phyloP scores from a whole-genome alignment of 2,888 invertebrate species.

The Drosophila mettleri region DNA sequence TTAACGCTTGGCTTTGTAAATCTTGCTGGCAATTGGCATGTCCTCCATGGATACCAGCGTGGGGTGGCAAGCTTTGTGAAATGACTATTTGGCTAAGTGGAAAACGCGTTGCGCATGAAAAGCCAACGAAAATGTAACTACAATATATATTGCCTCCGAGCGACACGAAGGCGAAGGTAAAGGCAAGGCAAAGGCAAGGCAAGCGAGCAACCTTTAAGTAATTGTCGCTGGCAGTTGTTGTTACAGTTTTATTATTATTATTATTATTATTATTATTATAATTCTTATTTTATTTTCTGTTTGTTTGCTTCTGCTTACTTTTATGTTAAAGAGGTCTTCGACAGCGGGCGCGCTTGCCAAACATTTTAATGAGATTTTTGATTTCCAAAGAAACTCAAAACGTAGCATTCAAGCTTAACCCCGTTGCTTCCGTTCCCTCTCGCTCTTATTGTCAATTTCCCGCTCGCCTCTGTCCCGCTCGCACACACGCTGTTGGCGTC shows the following conservation, averaged over 20 bases:
- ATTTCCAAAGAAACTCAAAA: conserved; percentile 61
- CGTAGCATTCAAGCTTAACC: conserved; percentile 26
- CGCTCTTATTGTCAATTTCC: conserved; percentile 3
- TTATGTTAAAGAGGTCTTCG: conserved; percentile 26
- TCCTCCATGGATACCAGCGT: not conserved
- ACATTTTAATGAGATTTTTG: conserved; percentile 73
- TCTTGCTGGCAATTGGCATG: conserved; percentile 5
- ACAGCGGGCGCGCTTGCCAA: conserved; percentile 36
- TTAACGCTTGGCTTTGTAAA: conserved; percentile 1
- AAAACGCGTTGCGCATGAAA: conserved; percentile 23
- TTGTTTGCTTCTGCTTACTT: conserved; percentile 16
- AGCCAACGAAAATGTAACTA: conserved; percentile 22
- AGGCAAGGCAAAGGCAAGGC: not conserved
- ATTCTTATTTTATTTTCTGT: conserved; percentile 8
- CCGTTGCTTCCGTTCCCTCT: conserved; percentile 9
- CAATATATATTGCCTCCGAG: conserved; percentile 16
- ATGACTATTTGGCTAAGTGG: conserved; percentile 39
- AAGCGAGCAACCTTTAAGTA: conserved; percentile 13
- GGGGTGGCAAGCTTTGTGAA: conserved; percentile 1
- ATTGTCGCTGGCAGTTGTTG: conserved; percentile 21
- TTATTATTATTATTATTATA: conserved; percentile 14
- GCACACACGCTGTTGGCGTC: conserved; percentile 2
- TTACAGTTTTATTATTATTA: conserved; percentile 4
- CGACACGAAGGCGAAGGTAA: not conserved
- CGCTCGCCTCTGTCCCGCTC: conserved; percentile 8